Base-by-base conservation (phyloP, 2,888 invertebrate species). In the Eupithecia dodoneata region DNA sequence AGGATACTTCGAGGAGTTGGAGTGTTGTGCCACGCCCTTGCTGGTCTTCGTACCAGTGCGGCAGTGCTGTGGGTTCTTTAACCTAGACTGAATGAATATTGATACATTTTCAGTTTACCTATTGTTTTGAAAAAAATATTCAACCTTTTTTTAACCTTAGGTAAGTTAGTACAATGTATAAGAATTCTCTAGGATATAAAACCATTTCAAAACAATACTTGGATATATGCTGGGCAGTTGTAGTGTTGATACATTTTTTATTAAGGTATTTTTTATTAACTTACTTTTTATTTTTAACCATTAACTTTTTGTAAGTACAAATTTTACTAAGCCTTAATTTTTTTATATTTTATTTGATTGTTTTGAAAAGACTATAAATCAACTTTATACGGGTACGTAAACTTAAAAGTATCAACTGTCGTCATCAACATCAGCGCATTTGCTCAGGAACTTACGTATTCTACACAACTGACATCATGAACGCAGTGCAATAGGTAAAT, bases 71-170 rank as follows among this genome's bases (percentile, higher is more conserved):
- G 18, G 18, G 18, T n/a, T n/a, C n/a, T 59, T 59, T 59, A 18
- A 59, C 59, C 18, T 10, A 59, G 59, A 18, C 9, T 10, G 4
- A 18, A 59, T 59, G 59, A 59, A 59, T 59, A 59, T 59, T 59
- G 4, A 59, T 18, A 18, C 18, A 59, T 18, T 59, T 59, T 10
- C 10, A 18, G 18, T 59, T 59, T 6, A 59, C 18, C 59, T 18
- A 59, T 59, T 59, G 59, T 59, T 59, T 55, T 18, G 10, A 59
- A 59, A 59, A 59, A 59, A 59, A 59, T 59, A 59, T 59, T 59
- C 59, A 59, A 59, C 59, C 59, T 59, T 18, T 2, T 15, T 59
- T 59, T 59, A 4, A 59, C 59, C 59, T 18, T 59, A 59, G 18
- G 59, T 18, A 59, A 59, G 10, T 18, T 59, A 10, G 10, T 18